phyloP scores from a whole-genome alignment of 2,888 invertebrate species.

The Sinotaia quadrata region DNA sequence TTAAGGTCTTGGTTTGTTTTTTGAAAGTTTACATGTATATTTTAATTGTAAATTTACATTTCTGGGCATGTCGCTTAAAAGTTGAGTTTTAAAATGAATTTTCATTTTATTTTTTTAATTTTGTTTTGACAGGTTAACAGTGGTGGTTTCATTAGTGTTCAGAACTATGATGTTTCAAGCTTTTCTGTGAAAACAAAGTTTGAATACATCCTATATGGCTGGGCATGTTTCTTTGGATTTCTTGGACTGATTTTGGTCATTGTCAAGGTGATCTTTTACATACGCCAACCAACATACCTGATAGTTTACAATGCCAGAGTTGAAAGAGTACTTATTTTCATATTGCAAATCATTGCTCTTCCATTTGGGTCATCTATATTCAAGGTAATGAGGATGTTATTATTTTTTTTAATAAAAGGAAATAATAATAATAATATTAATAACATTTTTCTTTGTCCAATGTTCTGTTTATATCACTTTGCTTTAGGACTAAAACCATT shows the following conservation, averaged over 20 bases:
- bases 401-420: no score
- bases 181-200: conserved; percentile 49
- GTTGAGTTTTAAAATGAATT: no score
- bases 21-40: no score
- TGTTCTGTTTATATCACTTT: no score
- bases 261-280: conserved; percentile 46
- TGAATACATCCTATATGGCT: conserved; percentile 51
- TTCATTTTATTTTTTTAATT: not conserved
- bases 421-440: no score
- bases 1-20: no score
- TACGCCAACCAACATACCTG: conserved; percentile 49
- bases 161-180: conserved; percentile 56
- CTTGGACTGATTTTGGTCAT: conserved; percentile 42
- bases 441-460: no score
- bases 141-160: conserved; percentile 53
- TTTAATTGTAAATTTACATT: no score
- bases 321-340: conserved; percentile 50
- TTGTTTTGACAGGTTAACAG: conserved; percentile 23
- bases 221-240: conserved; percentile 45
- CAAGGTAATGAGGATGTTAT: no score
- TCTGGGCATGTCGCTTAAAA: no score
- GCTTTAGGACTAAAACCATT: no score
- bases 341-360: conserved; percentile 57
- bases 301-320: conserved; percentile 58
- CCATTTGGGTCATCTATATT: conserved; percentile 57